phyloP scores from a whole-genome alignment of 1,140 invertebrate species.

The Drosophila kohkoa region DNA sequence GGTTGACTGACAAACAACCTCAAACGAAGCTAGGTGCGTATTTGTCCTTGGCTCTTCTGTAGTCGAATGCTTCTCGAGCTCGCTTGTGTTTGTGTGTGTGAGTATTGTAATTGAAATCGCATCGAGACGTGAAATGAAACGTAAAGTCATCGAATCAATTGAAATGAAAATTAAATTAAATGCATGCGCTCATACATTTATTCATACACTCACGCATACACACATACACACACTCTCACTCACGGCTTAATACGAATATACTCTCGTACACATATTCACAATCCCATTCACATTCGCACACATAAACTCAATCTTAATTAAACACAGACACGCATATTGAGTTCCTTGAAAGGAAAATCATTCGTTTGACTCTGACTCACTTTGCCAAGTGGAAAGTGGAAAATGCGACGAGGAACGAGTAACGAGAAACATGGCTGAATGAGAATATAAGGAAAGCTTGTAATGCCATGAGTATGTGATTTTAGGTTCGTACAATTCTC shows the following conservation, averaged over 20 bases:
- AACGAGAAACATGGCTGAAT: background rate
- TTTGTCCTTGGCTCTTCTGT: conserved; percentile 30
- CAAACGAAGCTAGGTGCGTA: conserved; percentile 34
- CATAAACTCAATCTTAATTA: conserved; percentile 78
- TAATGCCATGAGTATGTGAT: background rate
- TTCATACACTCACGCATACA: conserved; percentile 59
- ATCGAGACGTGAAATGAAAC: conserved; percentile 82
- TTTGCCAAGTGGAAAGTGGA: conserved; percentile 14
- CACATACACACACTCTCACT: conserved; percentile 28
- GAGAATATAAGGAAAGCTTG: background rate
- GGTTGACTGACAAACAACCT: conserved; percentile 29
- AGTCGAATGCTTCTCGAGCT: background rate
- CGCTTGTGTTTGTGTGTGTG: background rate
- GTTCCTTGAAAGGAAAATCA: conserved; percentile 75
- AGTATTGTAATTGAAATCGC: conserved; percentile 79
- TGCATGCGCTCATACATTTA: conserved; percentile 79
- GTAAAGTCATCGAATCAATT: conserved; percentile 83
- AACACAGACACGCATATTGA: conserved; percentile 78
- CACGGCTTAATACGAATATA: conserved; percentile 18
- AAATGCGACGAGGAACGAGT: background rate
- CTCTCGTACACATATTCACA: conserved; percentile 28
- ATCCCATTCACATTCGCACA: conserved; percentile 29
- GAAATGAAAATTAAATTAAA: conserved; percentile 84
- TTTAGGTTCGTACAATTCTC: conserved; percentile 44
- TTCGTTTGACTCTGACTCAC: conserved; percentile 53